Conservation (phyloP, 2,797 vertebrate genomes). For the Alcedo quadribrachys region DNA sequence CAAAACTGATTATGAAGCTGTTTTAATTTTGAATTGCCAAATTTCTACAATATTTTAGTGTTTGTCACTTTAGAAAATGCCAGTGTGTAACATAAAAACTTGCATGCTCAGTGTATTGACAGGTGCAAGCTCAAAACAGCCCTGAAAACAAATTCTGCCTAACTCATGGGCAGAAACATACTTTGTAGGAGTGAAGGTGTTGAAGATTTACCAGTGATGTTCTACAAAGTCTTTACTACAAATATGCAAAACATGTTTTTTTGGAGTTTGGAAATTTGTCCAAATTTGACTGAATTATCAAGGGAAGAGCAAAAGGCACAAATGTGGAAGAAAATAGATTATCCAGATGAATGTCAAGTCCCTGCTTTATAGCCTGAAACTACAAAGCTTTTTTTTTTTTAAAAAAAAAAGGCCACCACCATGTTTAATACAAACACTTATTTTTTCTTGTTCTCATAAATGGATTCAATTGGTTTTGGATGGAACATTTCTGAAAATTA, state of each 20-base stretch:
- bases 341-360: neutral
- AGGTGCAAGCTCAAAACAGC: neutral
- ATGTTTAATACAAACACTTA: neutral
- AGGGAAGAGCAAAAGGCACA: neutral
- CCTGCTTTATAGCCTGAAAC: neutral
- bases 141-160: neutral
- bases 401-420: neutral
- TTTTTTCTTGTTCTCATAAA: neutral
- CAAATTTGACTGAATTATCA: neutral
- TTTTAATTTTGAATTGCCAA: neutral
- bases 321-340: neutral
- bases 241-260: neutral
- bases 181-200: neutral
- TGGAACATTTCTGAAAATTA: neutral
- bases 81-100: neutral
- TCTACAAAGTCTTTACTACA: neutral
- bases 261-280: neutral
- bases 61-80: neutral
- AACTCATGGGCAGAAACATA: neutral
- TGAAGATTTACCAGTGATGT: neutral
- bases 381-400: neutral
- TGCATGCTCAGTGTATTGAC: neutral
- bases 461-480: neutral
- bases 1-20: neutral
- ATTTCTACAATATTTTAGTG: neutral